phyloP scores from a whole-genome alignment of 2,797 vertebrate species.

The Acipenser ruthenus region DNA sequence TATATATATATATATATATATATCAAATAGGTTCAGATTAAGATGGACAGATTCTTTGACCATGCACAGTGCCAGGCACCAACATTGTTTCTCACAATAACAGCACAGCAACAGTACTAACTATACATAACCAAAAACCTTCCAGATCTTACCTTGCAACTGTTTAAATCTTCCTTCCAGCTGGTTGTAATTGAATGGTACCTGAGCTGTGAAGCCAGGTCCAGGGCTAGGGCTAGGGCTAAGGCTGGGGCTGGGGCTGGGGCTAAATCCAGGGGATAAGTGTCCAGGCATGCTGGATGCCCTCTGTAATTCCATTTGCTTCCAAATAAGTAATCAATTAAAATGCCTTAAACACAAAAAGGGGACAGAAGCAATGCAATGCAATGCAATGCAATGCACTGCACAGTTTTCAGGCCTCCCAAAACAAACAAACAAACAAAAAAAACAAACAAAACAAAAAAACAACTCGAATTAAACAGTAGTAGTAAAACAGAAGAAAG shows the following conservation, averaged over 20 bases:
- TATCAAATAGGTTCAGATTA: no score
- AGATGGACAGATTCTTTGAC: no score
- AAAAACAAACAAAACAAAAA: neutral
- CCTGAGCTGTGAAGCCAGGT: constrained; percentile 62
- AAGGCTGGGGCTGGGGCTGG: constrained; percentile 34
- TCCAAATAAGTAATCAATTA: constrained; percentile 18
- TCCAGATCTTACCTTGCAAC: constrained; percentile 78
- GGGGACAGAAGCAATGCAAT: constrained; percentile 17
- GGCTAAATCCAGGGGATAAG: constrained; percentile 48
- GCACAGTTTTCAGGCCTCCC: constrained; percentile 18
- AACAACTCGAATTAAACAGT: no score
- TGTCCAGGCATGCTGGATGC: constrained; percentile 57
- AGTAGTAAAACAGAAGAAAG: neutral
- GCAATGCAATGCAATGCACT: constrained; percentile 26
- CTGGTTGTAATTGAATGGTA: constrained; percentile 90
- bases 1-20: no score
- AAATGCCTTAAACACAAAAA: constrained; percentile 15
- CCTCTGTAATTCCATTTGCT: constrained; percentile 84
- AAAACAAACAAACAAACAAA: neutral
- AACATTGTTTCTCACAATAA: constrained; percentile 12
- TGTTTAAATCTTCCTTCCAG: constrained; percentile 93
- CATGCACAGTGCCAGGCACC: neutral
- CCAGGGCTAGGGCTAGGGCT: constrained; percentile 42
- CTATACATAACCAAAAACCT: constrained; percentile 17
- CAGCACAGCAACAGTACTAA: constrained; percentile 29